Conservation (phyloP, 2,797 vertebrate species). For the Mionectes olivaceus region DNA sequence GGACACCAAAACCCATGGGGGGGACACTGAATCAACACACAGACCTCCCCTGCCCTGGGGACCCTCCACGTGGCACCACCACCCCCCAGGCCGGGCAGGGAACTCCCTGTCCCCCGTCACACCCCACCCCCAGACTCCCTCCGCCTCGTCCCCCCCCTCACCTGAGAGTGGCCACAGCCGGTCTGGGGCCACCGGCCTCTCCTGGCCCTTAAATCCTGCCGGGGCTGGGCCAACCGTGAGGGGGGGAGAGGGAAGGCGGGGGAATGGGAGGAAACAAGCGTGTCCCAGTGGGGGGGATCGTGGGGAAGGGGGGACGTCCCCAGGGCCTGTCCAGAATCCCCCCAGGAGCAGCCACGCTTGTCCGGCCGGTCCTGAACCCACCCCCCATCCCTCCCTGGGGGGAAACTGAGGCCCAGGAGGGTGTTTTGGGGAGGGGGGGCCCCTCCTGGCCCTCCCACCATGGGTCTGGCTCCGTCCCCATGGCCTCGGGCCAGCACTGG, state of each 20-base stretch:
- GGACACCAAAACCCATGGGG: neutral
- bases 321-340: too few species aligned
- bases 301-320: too few species aligned
- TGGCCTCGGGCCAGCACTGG: neutral
- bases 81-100: neutral
- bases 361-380: neutral
- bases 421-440: neutral
- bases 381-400: too few species aligned
- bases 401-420: too few species aligned
- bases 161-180: neutral
- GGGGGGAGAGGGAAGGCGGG: neutral
- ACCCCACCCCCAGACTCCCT: too few species aligned
- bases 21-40: neutral
- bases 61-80: neutral
- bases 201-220: neutral
- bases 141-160: neutral
- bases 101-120: neutral
- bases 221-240: neutral
- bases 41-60: neutral
- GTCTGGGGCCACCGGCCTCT: neutral
- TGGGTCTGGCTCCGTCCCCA: neutral
- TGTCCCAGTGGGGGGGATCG: neutral
- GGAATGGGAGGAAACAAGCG: neutral
- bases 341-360: neutral
- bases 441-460: too few species aligned